These are phyloP conservation scores for Chromoteleia sp. DNA, from an alignment of 2,888 invertebrate species.

Conservation along the genomic window DNA sequence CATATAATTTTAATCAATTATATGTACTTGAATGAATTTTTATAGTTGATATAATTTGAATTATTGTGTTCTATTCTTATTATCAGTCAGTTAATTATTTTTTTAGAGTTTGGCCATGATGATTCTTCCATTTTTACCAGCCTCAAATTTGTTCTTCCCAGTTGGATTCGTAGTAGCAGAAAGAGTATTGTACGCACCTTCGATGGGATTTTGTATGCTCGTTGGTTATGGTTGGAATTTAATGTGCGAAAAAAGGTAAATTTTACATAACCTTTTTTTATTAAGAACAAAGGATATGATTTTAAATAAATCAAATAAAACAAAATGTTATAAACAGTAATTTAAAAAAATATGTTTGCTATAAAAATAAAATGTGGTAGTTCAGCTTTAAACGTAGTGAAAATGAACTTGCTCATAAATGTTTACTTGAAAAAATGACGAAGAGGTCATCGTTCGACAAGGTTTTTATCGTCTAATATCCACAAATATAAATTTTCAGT, in stretches of 20 bases:
- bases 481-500: conserved; percentile 74
- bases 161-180: conserved; percentile 99
- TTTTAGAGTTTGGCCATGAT: conserved; percentile 93
- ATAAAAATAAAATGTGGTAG: neutral
- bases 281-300: no score
- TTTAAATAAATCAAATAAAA: conserved; percentile 2
- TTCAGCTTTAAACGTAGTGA: neutral
- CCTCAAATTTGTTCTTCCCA: conserved; percentile 98
- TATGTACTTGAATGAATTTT: no score
- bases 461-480: conserved; percentile 38
- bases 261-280: no score
- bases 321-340: no score
- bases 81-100: no score
- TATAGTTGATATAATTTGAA: no score
- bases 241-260: conserved; percentile 87
- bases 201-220: conserved; percentile 98
- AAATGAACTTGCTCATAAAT: neutral
- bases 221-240: conserved; percentile 94
- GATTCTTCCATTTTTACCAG: conserved; percentile 96
- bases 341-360: no score
- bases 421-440: neutral
- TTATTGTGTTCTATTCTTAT: no score
- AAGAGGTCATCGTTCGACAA: conserved; percentile 12
- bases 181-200: conserved; percentile 97
- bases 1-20: no score